Evolutionary conservation across 2,888 invertebrate genomes (phyloP), one percentile per base, ranked within the genome.

Genomic region (Nemoura dubitans): DNA sequence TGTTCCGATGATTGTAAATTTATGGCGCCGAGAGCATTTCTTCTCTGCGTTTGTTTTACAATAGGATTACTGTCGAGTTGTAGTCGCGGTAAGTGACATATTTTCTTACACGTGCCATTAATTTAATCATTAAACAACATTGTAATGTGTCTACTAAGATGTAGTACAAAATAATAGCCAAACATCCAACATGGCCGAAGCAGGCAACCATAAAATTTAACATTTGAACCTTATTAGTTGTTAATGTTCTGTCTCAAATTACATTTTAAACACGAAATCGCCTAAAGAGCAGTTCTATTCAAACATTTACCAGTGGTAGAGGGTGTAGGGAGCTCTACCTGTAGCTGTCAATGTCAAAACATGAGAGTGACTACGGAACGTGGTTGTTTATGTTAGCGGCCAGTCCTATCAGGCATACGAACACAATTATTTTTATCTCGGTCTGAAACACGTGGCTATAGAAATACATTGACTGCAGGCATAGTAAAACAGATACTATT

Each of bases 21-120:
- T 95, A 95, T 95, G 95, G 95, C 95, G 95, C 94, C 95, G 94
- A 94, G 94, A 94, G 94, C 94, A 93, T 93, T 94, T 93, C 94
- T 94, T 93, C 93, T 95, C 94, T 92, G 92, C 92, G 93, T 93
- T 92, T 92, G 93, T 92, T 93, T 93, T 92, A 91, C 93, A 92
- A 92, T 94, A 92, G 92, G 91, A 91, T 90, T 91, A 90, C 89
- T 89, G 88, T 88, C 89, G 88, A 88, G 83, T 42, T 80, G 86
- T 80, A 87, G 78, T 42, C 76, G 36, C 85, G 87, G 87, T 87
- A 85, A 87, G 87, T 86, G 25, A n/a, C 78, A 29, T 36, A 83
- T 43, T 59, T 27, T 43, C 28, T 83, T 81, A 30, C 78, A 29
- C 28, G n/a, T 81, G 81, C 28, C 81, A 81, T 81, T 30, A 81